Evolutionary conservation across 1,140 invertebrate species (phyloP).

Genomic region (Ips nitidus): DNA sequence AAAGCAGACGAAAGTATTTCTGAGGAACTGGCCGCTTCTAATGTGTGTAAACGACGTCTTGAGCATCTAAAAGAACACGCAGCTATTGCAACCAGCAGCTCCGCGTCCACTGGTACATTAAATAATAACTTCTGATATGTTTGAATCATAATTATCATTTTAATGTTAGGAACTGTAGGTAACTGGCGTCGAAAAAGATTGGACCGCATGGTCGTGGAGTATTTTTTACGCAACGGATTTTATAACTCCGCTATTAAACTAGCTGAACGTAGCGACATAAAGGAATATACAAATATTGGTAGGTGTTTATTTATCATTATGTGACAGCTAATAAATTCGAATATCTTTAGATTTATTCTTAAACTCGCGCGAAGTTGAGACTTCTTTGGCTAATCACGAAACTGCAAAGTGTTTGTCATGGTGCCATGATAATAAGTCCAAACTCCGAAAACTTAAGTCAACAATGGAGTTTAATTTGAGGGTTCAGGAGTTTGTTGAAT

Average conservation of each 20-base stretch:
- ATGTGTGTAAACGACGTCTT: slow-evolving; percentile 84
- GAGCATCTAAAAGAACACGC: slow-evolving; percentile 88
- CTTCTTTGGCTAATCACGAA: slow-evolving; percentile 75
- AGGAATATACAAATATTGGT: slow-evolving; percentile 91
- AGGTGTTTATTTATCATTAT: slow-evolving; percentile 34
- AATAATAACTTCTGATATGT: background rate
- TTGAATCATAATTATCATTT: no score
- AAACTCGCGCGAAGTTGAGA: slow-evolving; percentile 85
- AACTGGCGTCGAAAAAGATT: slow-evolving; percentile 87
- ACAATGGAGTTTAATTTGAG: slow-evolving; percentile 91
- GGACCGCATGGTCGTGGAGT: slow-evolving; percentile 95
- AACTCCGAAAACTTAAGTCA: slow-evolving; percentile 88
- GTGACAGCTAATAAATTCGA: background rate
- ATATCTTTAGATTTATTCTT: slow-evolving; percentile 75
- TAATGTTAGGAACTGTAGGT: slow-evolving; percentile 58
- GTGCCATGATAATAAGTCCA: slow-evolving; percentile 97
- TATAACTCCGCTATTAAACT: slow-evolving; percentile 89
- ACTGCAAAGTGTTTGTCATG: slow-evolving; percentile 90
- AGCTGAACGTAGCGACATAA: slow-evolving; percentile 78
- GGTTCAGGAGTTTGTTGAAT: slow-evolving; percentile 91
- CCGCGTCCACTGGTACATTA: background rate
- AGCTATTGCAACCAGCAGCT: background rate
- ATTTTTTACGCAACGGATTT: slow-evolving; percentile 93
- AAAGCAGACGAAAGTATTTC: slow-evolving; percentile 92
- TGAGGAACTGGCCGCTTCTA: slow-evolving; percentile 86